Base-by-base conservation (phyloP, 2,888 invertebrate species). In the Junonia oenone region DNA sequence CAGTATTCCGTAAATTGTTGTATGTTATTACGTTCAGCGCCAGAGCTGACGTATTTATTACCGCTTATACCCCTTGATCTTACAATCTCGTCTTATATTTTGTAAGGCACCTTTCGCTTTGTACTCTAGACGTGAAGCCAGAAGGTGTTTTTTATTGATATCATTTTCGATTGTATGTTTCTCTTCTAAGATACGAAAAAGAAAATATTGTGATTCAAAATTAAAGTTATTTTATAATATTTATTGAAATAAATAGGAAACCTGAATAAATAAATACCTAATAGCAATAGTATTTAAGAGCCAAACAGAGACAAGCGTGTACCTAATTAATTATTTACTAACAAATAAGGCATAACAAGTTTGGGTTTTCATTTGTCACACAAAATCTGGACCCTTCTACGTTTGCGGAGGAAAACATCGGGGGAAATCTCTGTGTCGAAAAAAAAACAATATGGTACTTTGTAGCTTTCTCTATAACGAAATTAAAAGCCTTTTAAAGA, bases 1-100 rank as follows among this genome's bases (percentile, higher is more conserved):
- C 33, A 17, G 68, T 63, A 56, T 55, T 61, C 54, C 62, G 61
- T 69, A 67, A 68, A 63, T 61, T 65, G 61, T 59, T 48, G 56
- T 63, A 66, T 64, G 64, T 65, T 68, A 63, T 60, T 53, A 55
- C 63, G 56, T 59, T 56, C 58, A 62, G 60, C 62, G 63, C 53
- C 56, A 55, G 56, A 60, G 50, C 56, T 60, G 55, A 59, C 46
- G 48, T 58, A 63, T 61, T 64, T 63, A 64, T 60, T 59, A 52
- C 45, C 51, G 51, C 46, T 61, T 52, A 38, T 43, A 35, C 38
- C 29, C 51, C 58, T 57, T 57, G 55, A 56, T 61, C 56, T 56
- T 15, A 57, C 33, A 40, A 53, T 55, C 51, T 51, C 35, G 49
- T 55, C 38, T 45, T 13, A 48, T 58, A 53, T 49, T 56, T 47